phyloP scores from a whole-genome alignment of 2,113 vertebrate species.

The Rhizomys pruinosus region DNA sequence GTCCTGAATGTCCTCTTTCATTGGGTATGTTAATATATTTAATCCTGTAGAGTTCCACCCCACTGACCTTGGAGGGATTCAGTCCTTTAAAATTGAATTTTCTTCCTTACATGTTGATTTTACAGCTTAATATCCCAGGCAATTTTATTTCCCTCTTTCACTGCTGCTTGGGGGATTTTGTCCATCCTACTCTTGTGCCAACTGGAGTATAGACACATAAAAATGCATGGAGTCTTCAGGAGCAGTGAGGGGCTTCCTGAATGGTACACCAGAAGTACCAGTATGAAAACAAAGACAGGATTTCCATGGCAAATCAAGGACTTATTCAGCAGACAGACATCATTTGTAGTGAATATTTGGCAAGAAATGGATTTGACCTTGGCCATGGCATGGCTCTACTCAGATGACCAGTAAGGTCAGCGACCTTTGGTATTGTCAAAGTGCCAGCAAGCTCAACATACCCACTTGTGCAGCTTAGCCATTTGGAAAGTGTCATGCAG shows the following conservation, averaged over 20 bases:
- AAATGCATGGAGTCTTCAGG: not conserved
- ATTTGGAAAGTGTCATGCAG: not conserved
- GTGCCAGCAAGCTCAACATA: not conserved
- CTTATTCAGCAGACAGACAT: not conserved
- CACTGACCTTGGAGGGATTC: not conserved
- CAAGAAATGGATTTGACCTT: not conserved
- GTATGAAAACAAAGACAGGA: not conserved
- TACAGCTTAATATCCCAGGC: slow-evolving; percentile 35
- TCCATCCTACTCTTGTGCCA: not conserved
- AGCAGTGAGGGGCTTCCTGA: not conserved
- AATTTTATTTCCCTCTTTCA: slow-evolving; percentile 38
- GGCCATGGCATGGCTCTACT: not conserved
- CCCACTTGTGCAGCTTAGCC: not conserved
- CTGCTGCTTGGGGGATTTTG: not conserved
- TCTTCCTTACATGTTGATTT: slow-evolving; percentile 60
- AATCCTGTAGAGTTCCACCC: slow-evolving; percentile 56
- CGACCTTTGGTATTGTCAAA: not conserved
- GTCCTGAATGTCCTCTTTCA: slow-evolving; percentile 33
- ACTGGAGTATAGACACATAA: not conserved
- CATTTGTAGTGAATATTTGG: not conserved
- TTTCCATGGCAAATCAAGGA: not conserved
- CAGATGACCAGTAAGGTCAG: not conserved
- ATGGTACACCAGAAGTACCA: not conserved
- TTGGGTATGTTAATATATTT: slow-evolving; percentile 54
- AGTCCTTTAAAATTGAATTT: slow-evolving; percentile 58